Conservation (phyloP, 2,888 invertebrate genomes). For the Buathra laborator region DNA sequence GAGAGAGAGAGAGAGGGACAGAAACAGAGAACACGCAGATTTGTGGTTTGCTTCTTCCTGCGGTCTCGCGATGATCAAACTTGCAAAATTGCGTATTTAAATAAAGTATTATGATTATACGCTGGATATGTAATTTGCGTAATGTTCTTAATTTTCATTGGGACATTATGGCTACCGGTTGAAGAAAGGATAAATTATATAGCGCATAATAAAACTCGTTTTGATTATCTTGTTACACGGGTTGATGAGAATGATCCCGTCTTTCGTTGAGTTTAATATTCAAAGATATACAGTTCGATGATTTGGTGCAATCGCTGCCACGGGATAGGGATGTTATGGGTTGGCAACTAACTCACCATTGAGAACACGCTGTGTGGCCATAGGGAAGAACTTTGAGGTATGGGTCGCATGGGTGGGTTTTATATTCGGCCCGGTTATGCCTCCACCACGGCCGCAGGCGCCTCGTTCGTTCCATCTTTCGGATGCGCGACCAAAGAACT, state of each 20-base stretch:
- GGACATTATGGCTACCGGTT: constrained; percentile 10
- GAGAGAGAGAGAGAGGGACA: constrained; percentile 5
- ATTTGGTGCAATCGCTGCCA: neutral
- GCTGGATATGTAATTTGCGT: constrained; percentile 48
- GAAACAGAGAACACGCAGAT: constrained; percentile 44
- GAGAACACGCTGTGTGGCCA: constrained; percentile 54
- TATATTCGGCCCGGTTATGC: constrained; percentile 72
- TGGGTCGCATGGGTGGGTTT: constrained; percentile 61
- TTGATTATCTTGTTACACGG: constrained; percentile 1
- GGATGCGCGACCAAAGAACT: constrained; percentile 69
- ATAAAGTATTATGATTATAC: constrained; percentile 57
- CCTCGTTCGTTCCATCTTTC: constrained; percentile 56
- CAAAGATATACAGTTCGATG: neutral
- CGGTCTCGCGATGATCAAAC: constrained; percentile 58
- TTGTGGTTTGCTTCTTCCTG: constrained; percentile 63
- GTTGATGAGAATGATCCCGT: neutral
- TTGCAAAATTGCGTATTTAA: constrained; percentile 65
- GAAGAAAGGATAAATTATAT: constrained; percentile 14
- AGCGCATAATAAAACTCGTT: constrained; percentile 24
- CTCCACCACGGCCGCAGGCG: constrained; percentile 69
- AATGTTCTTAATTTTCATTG: constrained; percentile 10
- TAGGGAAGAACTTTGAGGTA: constrained; percentile 37
- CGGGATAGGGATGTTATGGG: neutral
- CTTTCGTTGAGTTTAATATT: neutral
- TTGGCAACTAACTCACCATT: neutral